Evolutionary conservation across 2,113 vertebrate genomes (phyloP), one percentile per base, ranked within the genome.

Genomic region (Burhinus bistriatus): DNA sequence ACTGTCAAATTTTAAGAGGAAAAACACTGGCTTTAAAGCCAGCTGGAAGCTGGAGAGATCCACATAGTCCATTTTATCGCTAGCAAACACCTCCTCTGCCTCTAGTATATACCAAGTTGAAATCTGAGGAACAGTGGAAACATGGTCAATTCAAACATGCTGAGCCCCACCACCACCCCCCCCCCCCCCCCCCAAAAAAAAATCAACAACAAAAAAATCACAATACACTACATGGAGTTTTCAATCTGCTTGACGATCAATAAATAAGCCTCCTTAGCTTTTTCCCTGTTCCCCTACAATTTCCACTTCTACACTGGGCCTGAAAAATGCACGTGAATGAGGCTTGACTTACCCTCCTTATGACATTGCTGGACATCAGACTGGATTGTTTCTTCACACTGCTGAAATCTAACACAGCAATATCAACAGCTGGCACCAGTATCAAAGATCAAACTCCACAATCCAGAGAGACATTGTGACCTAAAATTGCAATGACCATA

Each of bases 21-120:
- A 86, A 89, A 79, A 5, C 8, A 44, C 23, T 15, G 22, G 29
- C 26, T 61, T 78, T 51, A 72, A 79, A 61, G 34, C 52, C n/a
- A 54, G 26, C 18, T 26, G 17, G 68, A 44, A 62, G 42, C 36
- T 59, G 27, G 20, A 75, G 51, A 75, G 66, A 83, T 38, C 9
- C 47, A 68, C 30, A 7, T 2, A 45, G 22, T 9, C 49, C n/a
- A 34, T 23, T 54, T 44, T 6, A 32, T 45, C 32, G 32, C 17
- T 21, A 79, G 13, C 19, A 82, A 91, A 86, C 19, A 47, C 9
- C 23, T 94, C 58, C 29, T 83, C 76, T 61, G 61, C 40, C 42
- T 52, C 34, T 54, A 40, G 20, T 64, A 73, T 4, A 8, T 12
- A 27, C 1, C 0, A 32, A 55, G 52, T 2, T 3, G 2, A 80